Conservation (phyloP, 2,888 invertebrate species). For the Ametastegia equiseti region DNA sequence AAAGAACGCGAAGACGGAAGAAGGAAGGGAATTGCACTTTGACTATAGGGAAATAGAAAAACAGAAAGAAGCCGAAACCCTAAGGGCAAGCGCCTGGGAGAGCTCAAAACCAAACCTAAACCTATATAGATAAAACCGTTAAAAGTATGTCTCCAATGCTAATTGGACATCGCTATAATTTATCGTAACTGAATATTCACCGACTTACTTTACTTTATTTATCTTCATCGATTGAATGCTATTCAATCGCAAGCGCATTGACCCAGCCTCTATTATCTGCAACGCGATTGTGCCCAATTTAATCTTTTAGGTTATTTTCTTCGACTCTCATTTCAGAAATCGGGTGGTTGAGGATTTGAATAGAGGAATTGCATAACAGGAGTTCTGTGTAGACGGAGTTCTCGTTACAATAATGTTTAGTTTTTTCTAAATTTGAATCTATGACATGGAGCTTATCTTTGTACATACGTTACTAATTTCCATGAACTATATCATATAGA, state of each 20-base stretch:
- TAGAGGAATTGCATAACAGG: not conserved
- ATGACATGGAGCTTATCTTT: slow-evolving; percentile 32
- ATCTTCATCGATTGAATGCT: too few relatives aligned
- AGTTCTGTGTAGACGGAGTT: not conserved
- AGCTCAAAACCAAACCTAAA: too few relatives aligned
- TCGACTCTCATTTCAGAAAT: slow-evolving; percentile 5
- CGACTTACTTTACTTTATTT: too few relatives aligned
- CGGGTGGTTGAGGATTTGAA: not conserved
- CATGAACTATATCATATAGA: slow-evolving; percentile 46
- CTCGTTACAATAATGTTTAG: not conserved
- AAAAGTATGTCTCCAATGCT: too few relatives aligned
- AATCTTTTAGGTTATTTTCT: not conserved
- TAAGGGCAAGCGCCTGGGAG: too few relatives aligned
- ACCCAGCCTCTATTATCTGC: slow-evolving; percentile 45
- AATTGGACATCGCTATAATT: too few relatives aligned
- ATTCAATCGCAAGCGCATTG: slow-evolving; percentile 42
- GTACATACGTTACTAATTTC: slow-evolving; percentile 35
- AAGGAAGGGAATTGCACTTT: too few relatives aligned
- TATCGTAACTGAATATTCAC: too few relatives aligned
- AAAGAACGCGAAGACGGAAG: too few relatives aligned
- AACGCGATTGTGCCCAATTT: not conserved
- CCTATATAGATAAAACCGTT: too few relatives aligned
- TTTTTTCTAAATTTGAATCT: slow-evolving; percentile 20
- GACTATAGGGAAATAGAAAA: too few relatives aligned
- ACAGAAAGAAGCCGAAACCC: too few relatives aligned